Percentiles rank a stretch among this genome's conserved stretches.
Evolutionary conservation across 1,140 invertebrate species (phyloP).

Genomic region (Drosophila mayri): DNA sequence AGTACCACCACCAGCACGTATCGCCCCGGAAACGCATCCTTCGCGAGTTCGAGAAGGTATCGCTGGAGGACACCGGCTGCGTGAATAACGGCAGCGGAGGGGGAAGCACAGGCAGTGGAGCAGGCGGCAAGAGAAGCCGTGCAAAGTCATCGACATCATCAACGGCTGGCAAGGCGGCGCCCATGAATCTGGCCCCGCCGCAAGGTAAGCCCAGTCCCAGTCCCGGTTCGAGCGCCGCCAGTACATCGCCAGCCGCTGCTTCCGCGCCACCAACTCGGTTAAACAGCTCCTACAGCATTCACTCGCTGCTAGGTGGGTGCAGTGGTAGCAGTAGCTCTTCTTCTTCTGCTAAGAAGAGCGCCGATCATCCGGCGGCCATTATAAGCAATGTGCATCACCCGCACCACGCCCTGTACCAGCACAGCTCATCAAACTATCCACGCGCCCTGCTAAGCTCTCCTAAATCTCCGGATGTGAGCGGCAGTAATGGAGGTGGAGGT

Average conservation of each 20-base stretch:
- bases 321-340: constrained; percentile 60
- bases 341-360: constrained; percentile 47
- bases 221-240: constrained; percentile 33
- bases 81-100: constrained; percentile 56
- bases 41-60: constrained; percentile 90
- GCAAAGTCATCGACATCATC: constrained; percentile 76
- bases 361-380: constrained; percentile 67
- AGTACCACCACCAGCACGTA: constrained; percentile 86
- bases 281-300: constrained; percentile 91
- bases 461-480: constrained; percentile 72
- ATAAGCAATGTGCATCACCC: constrained; percentile 71
- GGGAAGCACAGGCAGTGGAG: constrained; percentile 68
- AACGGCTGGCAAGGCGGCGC: constrained; percentile 41
- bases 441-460: constrained; percentile 65
- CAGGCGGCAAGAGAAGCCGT: constrained; percentile 85
- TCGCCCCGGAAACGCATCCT: constrained; percentile 91
- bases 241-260: constrained; percentile 47
- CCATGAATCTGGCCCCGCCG: constrained; percentile 62
- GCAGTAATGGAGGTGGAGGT: constrained; percentile 61
- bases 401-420: constrained; percentile 56
- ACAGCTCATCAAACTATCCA: constrained; percentile 56
- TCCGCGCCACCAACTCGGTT: constrained; percentile 69
- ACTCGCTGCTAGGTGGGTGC: constrained; percentile 89
- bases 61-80: constrained; percentile 87
- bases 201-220: constrained; percentile 49